Base-by-base conservation (phyloP, 1,140 invertebrate genomes). In the Pteromalus puparum region DNA sequence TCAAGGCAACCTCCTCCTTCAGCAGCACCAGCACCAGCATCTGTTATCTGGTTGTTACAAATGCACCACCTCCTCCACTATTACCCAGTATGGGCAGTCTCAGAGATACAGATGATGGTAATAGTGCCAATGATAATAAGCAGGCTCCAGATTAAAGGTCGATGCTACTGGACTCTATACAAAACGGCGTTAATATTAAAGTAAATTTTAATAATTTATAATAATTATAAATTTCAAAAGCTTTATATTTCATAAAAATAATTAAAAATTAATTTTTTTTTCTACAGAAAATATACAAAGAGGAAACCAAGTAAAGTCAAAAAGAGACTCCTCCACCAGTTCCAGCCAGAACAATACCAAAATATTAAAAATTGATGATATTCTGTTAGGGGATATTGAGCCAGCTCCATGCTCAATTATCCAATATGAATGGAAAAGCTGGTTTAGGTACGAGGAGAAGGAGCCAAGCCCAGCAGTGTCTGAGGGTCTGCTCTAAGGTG, bases 161-260 rank as follows among this genome's bases (percentile, higher is more conserved):
- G 15, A 91, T 95, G 61, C 94, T 98, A 5, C 95, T 98, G 95
- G 95, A 97, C 79, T 95, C 95, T 82, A 98, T 98, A 87, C 93
- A 96, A 87, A 95, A 93, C 88, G 97, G 97, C 42, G 94, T 93
- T 42, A 90, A 90, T 30, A 90, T 97, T 2, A 96, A 95, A 93
- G 95, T 96, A 87, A 83, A 74, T 82, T 68, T 34, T 1, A 78
- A 78, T 67, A 67, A 18, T 82, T 70, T 12, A n/a, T 13, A 70
- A 42, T 79, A 79, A 67, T 77, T 67, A 82, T 84, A 82, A 81
- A n/a, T 15, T 83, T 74, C 75, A 70, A 13, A 70, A 34, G 65
- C 72, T 77, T 82, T 80, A 68, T 84, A 28, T 3, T 68, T 28
- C 70, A 68, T n/a, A 0, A 34, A 21, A 28, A 6, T 72, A 53